Evolutionary conservation across 1,140 invertebrate genomes (phyloP), one percentile per base, ranked within the genome.

Genomic region (Amyelois transitella): DNA sequence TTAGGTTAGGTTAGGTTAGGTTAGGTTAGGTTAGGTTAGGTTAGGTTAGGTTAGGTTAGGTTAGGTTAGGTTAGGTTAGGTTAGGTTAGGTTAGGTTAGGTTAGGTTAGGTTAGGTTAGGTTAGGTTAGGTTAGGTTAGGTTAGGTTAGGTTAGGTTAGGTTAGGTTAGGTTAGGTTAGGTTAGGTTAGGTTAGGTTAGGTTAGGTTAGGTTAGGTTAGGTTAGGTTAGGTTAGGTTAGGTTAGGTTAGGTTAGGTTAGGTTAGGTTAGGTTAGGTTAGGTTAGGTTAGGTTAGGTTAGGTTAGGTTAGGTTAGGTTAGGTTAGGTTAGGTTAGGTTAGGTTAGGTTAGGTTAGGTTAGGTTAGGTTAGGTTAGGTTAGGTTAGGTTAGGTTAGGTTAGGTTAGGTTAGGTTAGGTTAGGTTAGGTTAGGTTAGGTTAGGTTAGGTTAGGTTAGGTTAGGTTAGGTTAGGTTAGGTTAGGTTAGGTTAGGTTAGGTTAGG

Each of bases 51-150:
- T 60, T 61, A 62, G 51, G 54, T 59, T 64, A 64, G 69, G 68
- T 69, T 58, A 58, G 71, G 66, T 72, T 69, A 62, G 69, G 68
- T 69, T 72, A 62, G 66, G 55, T 69, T 64, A 63, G 72, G 67
- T 72, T 59, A 64, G 72, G 63, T 75, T 73, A 62, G 67, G 66
- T 70, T 58, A 64, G 65, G 48, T 65, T 51, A 55, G 66, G 49
- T 65, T 53, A 53, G 51, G 51, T 58, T 47, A 50, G 62, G 32
- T 60, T 48, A 49, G 53, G 38, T 58, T 47, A 51, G 62, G 52
- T 64, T 51, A 48, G 65, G 55, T 68, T 58, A 55, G 65, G 62
- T 68, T 53, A 49, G 58, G 48, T 61, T 50, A 44, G 53, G 47
- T 49, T 49, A 53, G 47, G 38, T 50, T 44, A 51, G 44, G 38